These are phyloP conservation scores for Petaurus breviceps DNA, from an alignment of 2,113 vertebrate species.

Conservation along the genomic window DNA sequence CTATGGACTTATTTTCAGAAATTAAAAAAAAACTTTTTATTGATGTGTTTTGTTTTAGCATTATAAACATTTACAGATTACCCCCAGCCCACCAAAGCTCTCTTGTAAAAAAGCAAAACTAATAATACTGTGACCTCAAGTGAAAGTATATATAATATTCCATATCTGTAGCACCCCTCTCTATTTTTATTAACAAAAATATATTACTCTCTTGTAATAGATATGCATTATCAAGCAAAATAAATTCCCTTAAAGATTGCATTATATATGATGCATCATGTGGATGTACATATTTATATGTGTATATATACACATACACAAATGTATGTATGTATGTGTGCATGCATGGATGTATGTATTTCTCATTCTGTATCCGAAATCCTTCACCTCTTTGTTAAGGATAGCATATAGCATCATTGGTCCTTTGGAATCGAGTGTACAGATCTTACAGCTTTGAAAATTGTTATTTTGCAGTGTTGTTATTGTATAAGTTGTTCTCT, in stretches of 20 bases:
- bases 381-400: neutral
- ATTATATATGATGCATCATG: neutral
- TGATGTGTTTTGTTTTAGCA: neutral
- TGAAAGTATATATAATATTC: neutral
- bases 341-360: neutral
- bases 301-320: neutral
- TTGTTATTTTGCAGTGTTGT: neutral
- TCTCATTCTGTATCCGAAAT: neutral
- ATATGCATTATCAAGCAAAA: neutral
- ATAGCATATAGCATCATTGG: neutral
- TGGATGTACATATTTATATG: neutral
- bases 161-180: neutral
- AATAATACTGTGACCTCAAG: neutral
- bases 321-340: no score
- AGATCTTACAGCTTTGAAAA: neutral
- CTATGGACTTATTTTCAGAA: neutral
- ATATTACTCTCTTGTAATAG: neutral
- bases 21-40: neutral
- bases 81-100: neutral
- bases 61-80: neutral
- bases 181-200: neutral
- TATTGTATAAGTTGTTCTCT: neutral
- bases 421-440: neutral
- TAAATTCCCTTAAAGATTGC: neutral
- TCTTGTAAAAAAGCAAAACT: neutral